A percentile compares a stretch with the other conserved stretches of the same genome.
Conservation (phyloP, 2,113 vertebrate genomes). For the Mesoclemmys tuberculata region DNA sequence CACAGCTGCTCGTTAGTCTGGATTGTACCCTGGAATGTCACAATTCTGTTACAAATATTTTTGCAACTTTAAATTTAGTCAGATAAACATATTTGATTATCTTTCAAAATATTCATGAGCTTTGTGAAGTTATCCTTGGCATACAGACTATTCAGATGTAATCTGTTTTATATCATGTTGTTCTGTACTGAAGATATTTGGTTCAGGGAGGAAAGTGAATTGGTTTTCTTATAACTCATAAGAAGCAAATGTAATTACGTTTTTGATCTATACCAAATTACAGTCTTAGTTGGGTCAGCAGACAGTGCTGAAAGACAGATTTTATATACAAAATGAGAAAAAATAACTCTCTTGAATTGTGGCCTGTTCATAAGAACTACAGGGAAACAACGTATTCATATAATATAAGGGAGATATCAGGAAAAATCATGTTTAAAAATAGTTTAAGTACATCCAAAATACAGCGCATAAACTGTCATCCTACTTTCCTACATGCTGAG, state of each 20-base stretch:
- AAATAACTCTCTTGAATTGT: background rate
- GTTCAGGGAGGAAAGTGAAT: background rate
- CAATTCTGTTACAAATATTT: background rate
- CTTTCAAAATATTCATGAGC: background rate
- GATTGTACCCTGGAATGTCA: background rate
- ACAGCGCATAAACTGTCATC: background rate
- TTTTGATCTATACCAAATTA: background rate
- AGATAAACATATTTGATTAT: background rate
- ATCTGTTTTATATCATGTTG: background rate
- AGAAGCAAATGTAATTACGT: background rate
- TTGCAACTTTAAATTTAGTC: background rate
- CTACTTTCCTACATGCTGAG: background rate
- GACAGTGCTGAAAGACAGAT: background rate
- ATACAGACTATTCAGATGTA: background rate
- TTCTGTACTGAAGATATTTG: background rate
- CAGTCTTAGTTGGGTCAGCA: background rate
- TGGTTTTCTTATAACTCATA: background rate
- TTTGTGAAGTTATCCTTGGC: background rate
- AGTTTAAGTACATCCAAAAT: background rate
- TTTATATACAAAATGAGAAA: background rate
- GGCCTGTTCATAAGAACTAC: background rate
- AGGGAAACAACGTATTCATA: background rate
- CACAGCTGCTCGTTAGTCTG: background rate
- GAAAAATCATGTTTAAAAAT: too few species aligned
- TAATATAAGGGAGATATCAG: background rate